Base-by-base conservation (phyloP, 2,113 vertebrate species). In the Gobio gobio region DNA sequence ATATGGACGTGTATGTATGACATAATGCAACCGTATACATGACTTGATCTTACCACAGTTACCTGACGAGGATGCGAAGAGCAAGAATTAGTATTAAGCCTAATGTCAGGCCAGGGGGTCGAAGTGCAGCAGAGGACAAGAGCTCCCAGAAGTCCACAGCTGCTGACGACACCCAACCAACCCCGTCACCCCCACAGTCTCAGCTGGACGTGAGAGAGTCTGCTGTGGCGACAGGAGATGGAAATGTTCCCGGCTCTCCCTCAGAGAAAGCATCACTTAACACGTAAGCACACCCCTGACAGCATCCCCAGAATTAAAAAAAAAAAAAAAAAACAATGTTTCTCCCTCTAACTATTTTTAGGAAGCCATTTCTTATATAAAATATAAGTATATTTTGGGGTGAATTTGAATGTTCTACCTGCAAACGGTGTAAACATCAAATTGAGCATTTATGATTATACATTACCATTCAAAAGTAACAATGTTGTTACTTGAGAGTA, bases 61-160 rank as follows among this genome's bases (percentile, higher is more conserved):
- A 45, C 18, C 40, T 51, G 24, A 82, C 9, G 8, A 89, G 49
- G 16, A 88, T 89, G 78, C 72, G 85, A 49, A 72, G 88, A 79
- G 20, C 88, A 51, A 86, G 85, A 82, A 85, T 89, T 29, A 86
- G 64, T 54, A 33, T 87, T 70, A 89, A 89, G 40, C 88, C 88
- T 4, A 89, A 87, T 77, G 61, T 87, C 83, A 85, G 74, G 83
- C 78, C 85, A 40, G 88, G 78, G 33, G 81, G 68, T 78, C 87
- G 87, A 81, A 26, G 43, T 82, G 51, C 54, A 14, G 61, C 45
- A 20, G 84, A 87, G 64, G 26, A 89, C n/a, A 81, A 70, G 74
- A 12, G 40, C 13, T 56, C 84, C 18, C 78, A 82, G 18, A 78
- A 47, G 22, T 26, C 47, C 7, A 43, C 64, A 51, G 66, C 68